A percentile compares a stretch with the other conserved stretches of the same genome.
phyloP scores from a whole-genome alignment of 2,888 invertebrate species.

The Gastrophysa polygoni region DNA sequence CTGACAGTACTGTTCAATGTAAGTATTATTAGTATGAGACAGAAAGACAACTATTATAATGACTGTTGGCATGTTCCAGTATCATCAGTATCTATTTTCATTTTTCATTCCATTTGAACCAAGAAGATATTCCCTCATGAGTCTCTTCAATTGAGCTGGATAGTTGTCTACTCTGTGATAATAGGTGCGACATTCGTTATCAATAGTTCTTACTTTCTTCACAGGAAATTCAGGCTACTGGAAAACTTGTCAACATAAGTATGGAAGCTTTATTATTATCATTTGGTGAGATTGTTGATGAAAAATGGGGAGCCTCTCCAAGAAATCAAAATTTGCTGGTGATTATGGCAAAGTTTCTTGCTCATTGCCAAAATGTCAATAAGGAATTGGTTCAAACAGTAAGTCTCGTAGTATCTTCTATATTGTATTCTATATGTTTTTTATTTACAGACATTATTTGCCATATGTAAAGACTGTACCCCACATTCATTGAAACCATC shows the following conservation, averaged over 20 bases:
- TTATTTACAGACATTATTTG: slow-evolving; percentile 29
- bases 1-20: slow-evolving; percentile 35
- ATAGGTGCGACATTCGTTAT: too few relatives aligned
- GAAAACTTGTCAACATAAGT: slow-evolving; percentile 32
- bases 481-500: slow-evolving; percentile 39
- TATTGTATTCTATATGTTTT: neutral
- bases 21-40: slow-evolving; percentile 5
- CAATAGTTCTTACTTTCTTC: slow-evolving; percentile 8
- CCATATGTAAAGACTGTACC: slow-evolving; percentile 38
- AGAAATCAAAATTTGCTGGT: slow-evolving; percentile 37
- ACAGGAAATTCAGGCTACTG: slow-evolving; percentile 29
- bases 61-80: too few relatives aligned
- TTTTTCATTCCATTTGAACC: too few relatives aligned
- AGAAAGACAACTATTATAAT: too few relatives aligned
- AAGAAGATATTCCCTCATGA: too few relatives aligned
- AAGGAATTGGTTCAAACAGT: slow-evolving; percentile 29
- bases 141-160: too few relatives aligned
- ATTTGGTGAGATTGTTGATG: slow-evolving; percentile 29
- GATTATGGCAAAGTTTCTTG: slow-evolving; percentile 35
- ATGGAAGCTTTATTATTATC: slow-evolving; percentile 29
- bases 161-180: too few relatives aligned
- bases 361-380: slow-evolving; percentile 23
- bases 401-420: neutral
- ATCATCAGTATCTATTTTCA: too few relatives aligned
- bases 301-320: slow-evolving; percentile 33